phyloP scores from a whole-genome alignment of 2,888 invertebrate species.

The Nasonovia ribisnigri region DNA sequence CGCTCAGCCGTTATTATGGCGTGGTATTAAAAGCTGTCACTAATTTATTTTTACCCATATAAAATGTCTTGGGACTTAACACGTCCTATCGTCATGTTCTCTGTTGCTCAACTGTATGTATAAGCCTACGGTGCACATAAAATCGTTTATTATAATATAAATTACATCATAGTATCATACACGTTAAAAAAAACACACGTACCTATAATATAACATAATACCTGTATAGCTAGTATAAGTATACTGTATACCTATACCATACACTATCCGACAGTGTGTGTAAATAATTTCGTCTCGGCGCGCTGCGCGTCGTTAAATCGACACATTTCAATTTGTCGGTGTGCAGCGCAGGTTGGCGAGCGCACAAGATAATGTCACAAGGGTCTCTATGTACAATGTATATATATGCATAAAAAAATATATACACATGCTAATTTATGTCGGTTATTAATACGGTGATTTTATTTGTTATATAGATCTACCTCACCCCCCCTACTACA shows the following conservation, averaged over 20 bases:
- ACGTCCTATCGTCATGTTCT: neutral
- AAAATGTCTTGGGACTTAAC: neutral
- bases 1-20: neutral
- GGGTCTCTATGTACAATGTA: neutral
- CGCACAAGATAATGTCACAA: neutral
- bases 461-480: neutral
- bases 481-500: neutral
- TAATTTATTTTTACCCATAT: neutral
- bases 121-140: neutral
- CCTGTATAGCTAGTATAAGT: neutral
- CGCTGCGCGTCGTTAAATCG: constrained; percentile 30
- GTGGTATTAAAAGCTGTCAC: neutral
- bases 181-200: neutral
- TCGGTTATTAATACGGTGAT: constrained; percentile 21
- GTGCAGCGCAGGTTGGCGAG: neutral
- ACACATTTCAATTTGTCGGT: constrained; percentile 36
- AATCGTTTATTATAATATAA: neutral
- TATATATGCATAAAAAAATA: neutral
- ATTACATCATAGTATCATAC: neutral
- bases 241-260: neutral
- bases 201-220: neutral
- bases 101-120: neutral
- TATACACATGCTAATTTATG: constrained; percentile 16
- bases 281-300: constrained; percentile 18
- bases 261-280: neutral